phyloP scores from a whole-genome alignment of 2,888 invertebrate species.

The Saturnia japonica region DNA sequence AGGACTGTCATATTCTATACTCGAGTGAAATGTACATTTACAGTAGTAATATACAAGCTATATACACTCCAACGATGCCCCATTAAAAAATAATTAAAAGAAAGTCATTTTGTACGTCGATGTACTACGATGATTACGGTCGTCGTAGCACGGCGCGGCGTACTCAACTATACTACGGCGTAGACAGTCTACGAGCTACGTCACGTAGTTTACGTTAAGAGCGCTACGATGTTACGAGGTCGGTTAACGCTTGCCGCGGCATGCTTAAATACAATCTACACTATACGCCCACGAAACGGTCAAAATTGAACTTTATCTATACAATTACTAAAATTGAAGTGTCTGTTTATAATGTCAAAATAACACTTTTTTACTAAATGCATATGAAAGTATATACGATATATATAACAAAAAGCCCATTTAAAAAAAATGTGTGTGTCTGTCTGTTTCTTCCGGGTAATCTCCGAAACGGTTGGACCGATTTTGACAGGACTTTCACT shows the following conservation, averaged over 20 bases:
- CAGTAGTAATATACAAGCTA: background rate
- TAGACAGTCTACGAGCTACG: constrained; percentile 60
- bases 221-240: constrained; percentile 58
- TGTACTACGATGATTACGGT: background rate
- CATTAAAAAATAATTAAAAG: background rate
- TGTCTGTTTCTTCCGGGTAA: too few relatives aligned
- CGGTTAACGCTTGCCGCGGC: background rate
- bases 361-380: too few relatives aligned
- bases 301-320: background rate
- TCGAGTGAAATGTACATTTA: background rate
- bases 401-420: too few relatives aligned
- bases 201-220: constrained; percentile 55
- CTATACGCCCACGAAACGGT: background rate
- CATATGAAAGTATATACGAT: too few relatives aligned
- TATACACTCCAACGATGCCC: background rate
- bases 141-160: background rate
- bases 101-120: background rate
- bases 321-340: too few relatives aligned
- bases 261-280: background rate
- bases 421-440: too few relatives aligned
- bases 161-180: constrained; percentile 55
- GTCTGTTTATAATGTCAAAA: too few relatives aligned
- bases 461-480: too few relatives aligned
- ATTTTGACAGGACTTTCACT: too few relatives aligned
- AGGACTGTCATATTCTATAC: background rate